Evolutionary conservation across 2,888 invertebrate genomes (phyloP).

Genomic region (Caenorhabditis virilis): DNA sequence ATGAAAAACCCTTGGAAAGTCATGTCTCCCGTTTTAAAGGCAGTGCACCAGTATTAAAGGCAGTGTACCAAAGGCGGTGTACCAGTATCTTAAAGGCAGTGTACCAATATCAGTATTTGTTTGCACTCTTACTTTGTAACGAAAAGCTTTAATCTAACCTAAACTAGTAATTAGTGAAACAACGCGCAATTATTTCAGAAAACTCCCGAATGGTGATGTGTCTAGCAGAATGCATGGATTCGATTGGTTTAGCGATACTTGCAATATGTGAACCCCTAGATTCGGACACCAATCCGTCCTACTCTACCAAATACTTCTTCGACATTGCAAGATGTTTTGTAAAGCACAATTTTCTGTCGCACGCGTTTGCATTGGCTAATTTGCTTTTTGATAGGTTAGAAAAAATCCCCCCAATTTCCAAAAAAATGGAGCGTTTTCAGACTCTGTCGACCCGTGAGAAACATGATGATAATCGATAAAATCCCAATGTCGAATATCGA

Average conservation of each 20-base stretch:
- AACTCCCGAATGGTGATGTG: constrained; percentile 4
- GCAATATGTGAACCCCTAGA: constrained; percentile 6
- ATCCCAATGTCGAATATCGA: constrained; percentile 6
- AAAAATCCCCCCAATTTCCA: background rate
- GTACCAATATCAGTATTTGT: no score
- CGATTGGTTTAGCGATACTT: constrained; percentile 14
- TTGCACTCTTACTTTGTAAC: no score
- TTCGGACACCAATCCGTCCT: background rate
- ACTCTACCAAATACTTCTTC: constrained; percentile 3
- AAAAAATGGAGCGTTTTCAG: background rate
- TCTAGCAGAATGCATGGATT: constrained; percentile 20
- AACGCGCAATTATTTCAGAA: no score
- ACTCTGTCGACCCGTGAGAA: background rate
- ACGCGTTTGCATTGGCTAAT: constrained; percentile 37
- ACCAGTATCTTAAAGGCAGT: no score
- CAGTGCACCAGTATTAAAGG: no score
- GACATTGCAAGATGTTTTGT: constrained; percentile 11
- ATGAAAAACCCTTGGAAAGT: no score
- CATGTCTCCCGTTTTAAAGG: no score
- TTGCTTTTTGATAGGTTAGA: constrained; percentile 32
- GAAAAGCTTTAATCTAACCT: no score
- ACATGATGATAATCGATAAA: constrained; percentile 23
- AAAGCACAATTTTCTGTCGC: constrained; percentile 15
- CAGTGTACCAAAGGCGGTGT: no score
- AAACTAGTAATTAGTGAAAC: no score